Evolutionary conservation across 2,888 invertebrate genomes (phyloP), one percentile per base, ranked within the genome.

Genomic region (Dolichomitus sp.): DNA sequence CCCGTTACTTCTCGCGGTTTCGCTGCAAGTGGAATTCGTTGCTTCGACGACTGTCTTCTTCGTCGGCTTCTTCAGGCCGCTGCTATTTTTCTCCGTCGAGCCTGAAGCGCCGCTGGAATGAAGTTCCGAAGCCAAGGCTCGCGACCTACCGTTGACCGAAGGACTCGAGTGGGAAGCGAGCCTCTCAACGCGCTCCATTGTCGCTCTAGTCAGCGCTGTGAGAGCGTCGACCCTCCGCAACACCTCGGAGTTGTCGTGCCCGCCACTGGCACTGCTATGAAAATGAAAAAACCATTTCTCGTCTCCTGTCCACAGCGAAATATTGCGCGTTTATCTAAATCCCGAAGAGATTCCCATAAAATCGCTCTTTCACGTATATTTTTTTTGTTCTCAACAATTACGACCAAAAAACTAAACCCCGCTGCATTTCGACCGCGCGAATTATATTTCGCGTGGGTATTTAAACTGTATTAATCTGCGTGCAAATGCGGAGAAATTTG

Each of bases 181-280:
- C 94, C 95, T 95, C 93, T 96, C 96, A 89, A 96, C 96, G 90
- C 96, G 95, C 92, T 96, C 96, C 94, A 96, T 95, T 61, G 96
- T 96, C 89, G 96, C 95, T 92, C 95, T 95, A 72, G 96, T 96
- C 88, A 96, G 94, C 45, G 95, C 95, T 84, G 96, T 95, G 91
- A 96, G 94, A 89, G 95, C 96, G 88, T 96, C 96, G 94, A 96
- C 95, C 91, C 95, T 95, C 88, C 95, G 95, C 12, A 94, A 93
- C 50, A 94, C 93, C 86, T 91, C 93, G n/a, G 89, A 90, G 80
- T 88, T 89, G 37, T 89, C 89, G 33, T 86, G 84, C 37, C 80
- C 86, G 52, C 81, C 83, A 52, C 83, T 87, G 59, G 74, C 76
- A 37, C 73, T 57, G 77, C 83, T 83, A 70, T n/a, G 74, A 27